Evolutionary conservation across 2,888 invertebrate genomes (phyloP), one percentile per base, ranked within the genome.

Genomic region (Tromatobia lineatoria): DNA sequence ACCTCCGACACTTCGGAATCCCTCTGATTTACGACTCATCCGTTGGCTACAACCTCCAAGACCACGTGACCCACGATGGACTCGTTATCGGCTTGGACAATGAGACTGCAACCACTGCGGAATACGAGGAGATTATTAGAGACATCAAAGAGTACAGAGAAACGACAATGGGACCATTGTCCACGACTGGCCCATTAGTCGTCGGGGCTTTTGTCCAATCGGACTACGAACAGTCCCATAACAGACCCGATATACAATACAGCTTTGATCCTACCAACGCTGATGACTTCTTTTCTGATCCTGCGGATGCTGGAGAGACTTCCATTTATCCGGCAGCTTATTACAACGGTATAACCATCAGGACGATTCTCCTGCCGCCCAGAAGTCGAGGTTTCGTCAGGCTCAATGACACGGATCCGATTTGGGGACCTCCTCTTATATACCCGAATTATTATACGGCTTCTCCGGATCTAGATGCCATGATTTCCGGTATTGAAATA

Each of bases 361-460:
- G 96, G 76, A 96, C 96, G 0, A 95, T 96, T 69, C 90, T 96
- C 7, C 91, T 97, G 25, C 94, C 94, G 59, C 96, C 96, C 0
- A 95, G 95, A 90, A 96, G 96, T 87, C 94, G 95, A 91, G 97
- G 97, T 0, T 94, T 94, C 67, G 91, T 97, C 15, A 89, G 94
- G 80, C 93, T 98, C 1, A 96, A 96, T 88, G 94, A 95, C 0
- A 95, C 95, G 0, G 96, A 98, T 94, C 98, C 98, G 0, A 90
- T 96, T 74, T 95, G 95, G 90, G 96, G 97, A 0, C 95, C 95
- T 69, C 98, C 98, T 0, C 92, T 96, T 76, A 96, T 98, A 86
- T 96, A 96, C 89, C 95, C 98, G 0, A 96, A 96, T 87, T 96
- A 96, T 77, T 96, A 96, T 79, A 95, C 95, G 0, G 95, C 95